Evolutionary conservation across 2,113 vertebrate species (phyloP).

Genomic region (Nicator chloris): DNA sequence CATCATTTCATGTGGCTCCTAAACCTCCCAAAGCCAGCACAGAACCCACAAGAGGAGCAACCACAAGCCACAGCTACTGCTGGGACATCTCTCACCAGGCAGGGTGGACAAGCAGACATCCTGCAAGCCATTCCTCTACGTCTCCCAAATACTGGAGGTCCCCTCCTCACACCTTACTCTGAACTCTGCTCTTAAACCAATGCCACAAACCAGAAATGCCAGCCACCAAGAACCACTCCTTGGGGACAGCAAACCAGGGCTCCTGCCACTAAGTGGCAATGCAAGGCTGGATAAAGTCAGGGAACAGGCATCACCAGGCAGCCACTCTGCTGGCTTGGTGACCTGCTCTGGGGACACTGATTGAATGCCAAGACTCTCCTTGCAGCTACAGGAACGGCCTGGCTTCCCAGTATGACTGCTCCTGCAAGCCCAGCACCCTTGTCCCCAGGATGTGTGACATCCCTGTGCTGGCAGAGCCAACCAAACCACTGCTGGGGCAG

Average conservation of each 20-base stretch:
- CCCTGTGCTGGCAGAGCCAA: background rate
- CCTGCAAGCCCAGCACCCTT: background rate
- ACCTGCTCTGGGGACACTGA: background rate
- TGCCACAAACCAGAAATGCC: background rate
- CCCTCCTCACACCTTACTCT: background rate
- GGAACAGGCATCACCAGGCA: background rate
- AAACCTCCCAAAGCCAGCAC: background rate
- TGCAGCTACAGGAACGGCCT: background rate
- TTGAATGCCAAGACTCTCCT: background rate
- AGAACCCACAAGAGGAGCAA: background rate
- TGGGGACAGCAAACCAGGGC: background rate
- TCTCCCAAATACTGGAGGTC: background rate
- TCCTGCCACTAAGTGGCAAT: conserved; percentile 52
- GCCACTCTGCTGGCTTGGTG: background rate
- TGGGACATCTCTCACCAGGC: background rate
- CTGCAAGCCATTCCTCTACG: background rate
- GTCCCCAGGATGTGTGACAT: background rate
- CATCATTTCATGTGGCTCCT: fast-evolving
- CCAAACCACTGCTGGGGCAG: background rate
- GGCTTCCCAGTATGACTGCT: background rate
- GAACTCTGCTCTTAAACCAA: background rate
- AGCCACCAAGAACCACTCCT: background rate
- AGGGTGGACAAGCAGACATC: background rate
- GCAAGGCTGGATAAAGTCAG: background rate
- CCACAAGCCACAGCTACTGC: background rate